These are phyloP conservation scores for Macaca nemestrina DNA, from an alignment of 2,113 vertebrate species.

Conservation along the genomic window DNA sequence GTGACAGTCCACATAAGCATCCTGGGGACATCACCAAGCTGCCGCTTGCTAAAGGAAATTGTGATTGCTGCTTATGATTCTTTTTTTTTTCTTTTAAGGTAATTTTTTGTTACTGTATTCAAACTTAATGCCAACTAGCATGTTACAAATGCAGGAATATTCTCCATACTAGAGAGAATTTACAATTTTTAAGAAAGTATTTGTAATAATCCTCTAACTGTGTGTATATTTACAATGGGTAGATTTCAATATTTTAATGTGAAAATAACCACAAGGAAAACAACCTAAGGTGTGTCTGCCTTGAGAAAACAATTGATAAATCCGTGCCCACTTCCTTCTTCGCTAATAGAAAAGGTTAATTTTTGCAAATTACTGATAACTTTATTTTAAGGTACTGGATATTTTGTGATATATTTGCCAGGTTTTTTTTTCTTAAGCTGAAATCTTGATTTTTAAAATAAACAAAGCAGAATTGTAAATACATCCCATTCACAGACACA, in stretches of 20 bases:
- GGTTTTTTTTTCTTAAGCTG: background rate
- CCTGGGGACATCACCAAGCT: slow-evolving; percentile 3
- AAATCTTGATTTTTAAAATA: background rate
- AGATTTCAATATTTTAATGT: background rate
- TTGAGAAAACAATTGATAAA: background rate
- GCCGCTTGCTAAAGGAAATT: slow-evolving; percentile 55
- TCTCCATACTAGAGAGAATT: background rate
- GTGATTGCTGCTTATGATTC: slow-evolving; percentile 30
- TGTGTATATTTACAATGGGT: background rate
- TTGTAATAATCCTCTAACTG: background rate
- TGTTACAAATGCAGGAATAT: background rate
- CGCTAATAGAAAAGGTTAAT: background rate
- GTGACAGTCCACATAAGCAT: background rate
- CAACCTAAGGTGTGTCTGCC: no score
- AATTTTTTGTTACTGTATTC: slow-evolving; percentile 13
- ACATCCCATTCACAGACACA: background rate
- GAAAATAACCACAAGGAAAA: background rate
- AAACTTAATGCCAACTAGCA: background rate
- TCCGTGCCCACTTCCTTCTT: background rate
- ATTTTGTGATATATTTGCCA: background rate
- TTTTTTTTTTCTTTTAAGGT: background rate
- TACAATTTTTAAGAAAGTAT: background rate
- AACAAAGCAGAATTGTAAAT: background rate
- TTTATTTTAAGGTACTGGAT: background rate
- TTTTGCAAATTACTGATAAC: background rate